A percentile compares a stretch with the other conserved stretches of the same genome.
Evolutionary conservation across 2,888 invertebrate genomes (phyloP).

Genomic region (Mesorhabditis sp.): DNA sequence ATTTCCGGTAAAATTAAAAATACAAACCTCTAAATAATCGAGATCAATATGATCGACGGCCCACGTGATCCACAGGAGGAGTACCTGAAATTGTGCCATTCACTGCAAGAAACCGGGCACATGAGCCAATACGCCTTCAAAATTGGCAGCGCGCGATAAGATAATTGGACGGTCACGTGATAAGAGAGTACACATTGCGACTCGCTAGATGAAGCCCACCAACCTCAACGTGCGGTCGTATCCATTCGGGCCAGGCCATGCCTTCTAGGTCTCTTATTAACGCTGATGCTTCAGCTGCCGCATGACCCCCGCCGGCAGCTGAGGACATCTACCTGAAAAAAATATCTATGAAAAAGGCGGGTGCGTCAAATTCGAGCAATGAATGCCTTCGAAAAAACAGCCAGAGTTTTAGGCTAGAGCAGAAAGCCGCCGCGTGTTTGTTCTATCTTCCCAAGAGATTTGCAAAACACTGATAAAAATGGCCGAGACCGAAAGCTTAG

Average conservation of each 20-base stretch:
- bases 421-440: no score
- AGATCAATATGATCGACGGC: slow-evolving; percentile 53
- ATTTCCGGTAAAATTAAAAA: background rate
- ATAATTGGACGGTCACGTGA: background rate
- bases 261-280: slow-evolving; percentile 16
- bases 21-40: slow-evolving; percentile 52
- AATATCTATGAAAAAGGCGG: background rate
- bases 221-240: slow-evolving; percentile 54
- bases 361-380: background rate
- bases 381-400: background rate
- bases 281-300: background rate
- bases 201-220: background rate
- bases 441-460: no score
- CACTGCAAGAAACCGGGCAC: background rate
- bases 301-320: no score
- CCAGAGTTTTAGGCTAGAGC: no score
- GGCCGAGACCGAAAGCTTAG: no score
- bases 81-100: slow-evolving; percentile 14
- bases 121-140: background rate
- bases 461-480: no score
- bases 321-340: slow-evolving; percentile 1
- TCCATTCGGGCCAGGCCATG: slow-evolving; percentile 52
- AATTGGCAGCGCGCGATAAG: background rate
- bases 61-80: slow-evolving; percentile 45
- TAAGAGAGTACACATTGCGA: background rate